A percentile compares a stretch with the other conserved stretches of the same genome.
These are phyloP conservation scores for Danio kyathit DNA, from an alignment of 2,797 vertebrate genomes.

Conservation along the genomic window DNA sequence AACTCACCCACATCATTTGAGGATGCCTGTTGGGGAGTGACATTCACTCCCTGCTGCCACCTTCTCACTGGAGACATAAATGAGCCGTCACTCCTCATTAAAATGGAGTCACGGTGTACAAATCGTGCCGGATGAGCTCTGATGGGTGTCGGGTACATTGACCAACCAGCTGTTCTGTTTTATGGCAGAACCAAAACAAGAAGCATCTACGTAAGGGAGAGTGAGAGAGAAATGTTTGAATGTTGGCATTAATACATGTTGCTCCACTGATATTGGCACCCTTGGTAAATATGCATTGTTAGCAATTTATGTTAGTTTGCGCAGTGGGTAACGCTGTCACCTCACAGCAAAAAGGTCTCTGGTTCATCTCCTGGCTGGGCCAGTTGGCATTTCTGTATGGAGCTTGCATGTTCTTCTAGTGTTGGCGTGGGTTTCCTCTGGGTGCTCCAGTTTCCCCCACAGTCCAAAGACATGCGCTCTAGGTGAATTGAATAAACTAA, in stretches of 20 bases:
- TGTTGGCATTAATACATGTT: neutral
- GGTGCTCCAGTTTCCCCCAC: too few relatives aligned
- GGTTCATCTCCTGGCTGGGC: too few relatives aligned
- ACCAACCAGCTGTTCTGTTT: slow-evolving; percentile 34
- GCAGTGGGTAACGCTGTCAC: too few relatives aligned
- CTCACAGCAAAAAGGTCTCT: too few relatives aligned
- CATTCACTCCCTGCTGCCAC: neutral
- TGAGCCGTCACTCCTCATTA: slow-evolving; percentile 34
- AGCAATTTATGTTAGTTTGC: neutral
- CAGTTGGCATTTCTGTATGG: too few relatives aligned
- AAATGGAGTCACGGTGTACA: slow-evolving; percentile 11
- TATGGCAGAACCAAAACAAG: neutral
- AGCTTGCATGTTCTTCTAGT: too few relatives aligned
- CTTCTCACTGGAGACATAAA: slow-evolving; percentile 18
- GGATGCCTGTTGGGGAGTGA: slow-evolving; percentile 1
- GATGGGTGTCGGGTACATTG: neutral
- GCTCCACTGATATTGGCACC: too few relatives aligned
- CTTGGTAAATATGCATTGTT: neutral
- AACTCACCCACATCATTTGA: neutral
- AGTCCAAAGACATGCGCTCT: too few relatives aligned
- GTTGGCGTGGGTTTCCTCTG: too few relatives aligned
- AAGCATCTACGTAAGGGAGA: neutral
- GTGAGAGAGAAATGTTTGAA: neutral
- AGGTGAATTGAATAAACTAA: too few relatives aligned
- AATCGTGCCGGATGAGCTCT: slow-evolving; percentile 25